Base-by-base conservation (phyloP, 1,140 invertebrate genomes). In the Cecropterus lyciades region DNA sequence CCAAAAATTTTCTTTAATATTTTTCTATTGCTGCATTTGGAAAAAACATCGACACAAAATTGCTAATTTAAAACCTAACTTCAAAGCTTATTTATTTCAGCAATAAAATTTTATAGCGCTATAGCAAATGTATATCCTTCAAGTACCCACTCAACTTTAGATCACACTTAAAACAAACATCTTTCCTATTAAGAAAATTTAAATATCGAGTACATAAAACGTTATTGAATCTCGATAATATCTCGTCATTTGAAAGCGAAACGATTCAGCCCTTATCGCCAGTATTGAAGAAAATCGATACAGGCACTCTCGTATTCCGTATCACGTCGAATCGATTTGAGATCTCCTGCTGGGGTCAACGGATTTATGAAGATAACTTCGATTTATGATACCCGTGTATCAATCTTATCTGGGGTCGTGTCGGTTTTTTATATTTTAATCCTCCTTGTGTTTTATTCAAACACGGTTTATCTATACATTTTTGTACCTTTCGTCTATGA, bases 301-400 rank as follows among this genome's bases (percentile, higher is more conserved):
- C 37, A 65, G 69, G 67, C 52, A 48, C 73, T 77, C 77, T 80
- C 71, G 81, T 82, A 85, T 83, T 81, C 80, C 77, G 67, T 72
- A 85, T 84, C 85, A 87, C 84, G 83, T 85, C 82, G 75, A 81
- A 88, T 84, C 83, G 83, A 87, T 90, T 90, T 85, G 74, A 86
- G 83, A 79, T 79, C 81, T 83, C 79, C 77, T 79, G 78, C 81
- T 75, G 82, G 72, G 82, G 79, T 84, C 79, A 84, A 84, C 67
- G 73, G 75, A 82, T 85, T 86, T 87, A 89, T 84, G 76, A 77
- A 84, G 79, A 87, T 81, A 82, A 82, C 73, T 77, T 71, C 73
- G 79, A 85, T 84, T 82, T 80, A 83, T 84, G 68, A 75, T 33
- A 46, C 43, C 64, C 67, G 71, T 77, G 80, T 76, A 70, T 79